Evolutionary conservation across 2,888 invertebrate species (phyloP).

Genomic region (Agrotis clavis): DNA sequence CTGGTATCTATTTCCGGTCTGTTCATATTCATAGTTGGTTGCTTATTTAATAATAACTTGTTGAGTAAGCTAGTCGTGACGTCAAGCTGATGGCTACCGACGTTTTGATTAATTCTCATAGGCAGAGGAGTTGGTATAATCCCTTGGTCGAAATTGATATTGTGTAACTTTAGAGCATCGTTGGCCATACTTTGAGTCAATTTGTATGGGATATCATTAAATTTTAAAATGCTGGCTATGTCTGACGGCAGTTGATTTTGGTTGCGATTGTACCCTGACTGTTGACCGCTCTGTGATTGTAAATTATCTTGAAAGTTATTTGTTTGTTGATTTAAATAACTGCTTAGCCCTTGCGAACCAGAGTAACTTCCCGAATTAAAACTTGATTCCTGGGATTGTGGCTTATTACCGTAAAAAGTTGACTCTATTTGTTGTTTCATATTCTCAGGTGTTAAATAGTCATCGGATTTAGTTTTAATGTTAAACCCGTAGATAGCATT

Average conservation of each 20-base stretch:
- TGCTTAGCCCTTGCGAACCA: constrained; percentile 72
- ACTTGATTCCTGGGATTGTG: constrained; percentile 71
- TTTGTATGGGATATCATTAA: constrained; percentile 85
- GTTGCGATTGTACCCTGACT: constrained; percentile 74
- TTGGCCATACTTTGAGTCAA: constrained; percentile 78
- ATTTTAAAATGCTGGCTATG: constrained; percentile 79
- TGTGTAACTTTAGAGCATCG: constrained; percentile 77
- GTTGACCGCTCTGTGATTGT: constrained; percentile 76
- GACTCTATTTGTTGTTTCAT: constrained; percentile 77
- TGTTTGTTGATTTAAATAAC: constrained; percentile 72
- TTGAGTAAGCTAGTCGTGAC: constrained; percentile 80
- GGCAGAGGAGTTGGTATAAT: constrained; percentile 81
- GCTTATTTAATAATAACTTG: constrained; percentile 82
- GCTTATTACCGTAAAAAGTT: constrained; percentile 75
- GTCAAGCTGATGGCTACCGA: constrained; percentile 86
- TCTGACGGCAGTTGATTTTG: constrained; percentile 75
- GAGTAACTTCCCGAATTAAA: constrained; percentile 74
- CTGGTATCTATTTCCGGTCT: constrained; percentile 83
- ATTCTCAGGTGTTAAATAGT: constrained; percentile 72
- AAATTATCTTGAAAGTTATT: constrained; percentile 77
- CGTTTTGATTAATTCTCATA: constrained; percentile 85
- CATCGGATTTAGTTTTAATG: constrained; percentile 82
- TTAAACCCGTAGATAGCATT: constrained; percentile 82
- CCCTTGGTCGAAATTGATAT: constrained; percentile 80
- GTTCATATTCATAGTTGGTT: constrained; percentile 71